phyloP scores from a whole-genome alignment of 2,888 invertebrate species.

The Phlogophora meticulosa region DNA sequence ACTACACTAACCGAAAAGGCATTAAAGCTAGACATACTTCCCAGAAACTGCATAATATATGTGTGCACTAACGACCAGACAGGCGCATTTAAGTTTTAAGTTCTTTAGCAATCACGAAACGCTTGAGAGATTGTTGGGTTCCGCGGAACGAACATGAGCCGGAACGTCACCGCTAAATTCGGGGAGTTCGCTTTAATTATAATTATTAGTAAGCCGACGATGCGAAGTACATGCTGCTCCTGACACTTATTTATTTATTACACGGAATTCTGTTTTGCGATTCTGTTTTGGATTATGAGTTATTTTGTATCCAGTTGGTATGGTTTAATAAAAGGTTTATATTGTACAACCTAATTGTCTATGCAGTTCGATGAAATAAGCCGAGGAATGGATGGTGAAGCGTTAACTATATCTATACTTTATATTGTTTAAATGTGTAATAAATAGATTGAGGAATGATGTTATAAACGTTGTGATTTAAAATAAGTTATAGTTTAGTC shows the following conservation, averaged over 20 bases:
- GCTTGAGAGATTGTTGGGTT: slow-evolving; percentile 65
- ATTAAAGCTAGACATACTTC: slow-evolving; percentile 47
- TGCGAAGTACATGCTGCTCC: slow-evolving; percentile 29
- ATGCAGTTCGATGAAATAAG: no score
- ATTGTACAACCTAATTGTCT: no score
- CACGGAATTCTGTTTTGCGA: slow-evolving; percentile 7
- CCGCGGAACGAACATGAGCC: slow-evolving; percentile 55
- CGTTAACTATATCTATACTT: no score
- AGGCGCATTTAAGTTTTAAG: slow-evolving; percentile 73
- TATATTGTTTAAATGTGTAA: no score
- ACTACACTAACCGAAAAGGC: slow-evolving; percentile 40
- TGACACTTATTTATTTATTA: slow-evolving; percentile 48
- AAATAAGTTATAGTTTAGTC: no score
- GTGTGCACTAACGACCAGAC: slow-evolving; percentile 57
- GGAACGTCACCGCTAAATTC: slow-evolving; percentile 47
- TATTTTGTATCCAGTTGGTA: not conserved
- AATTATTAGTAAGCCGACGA: slow-evolving; percentile 43
- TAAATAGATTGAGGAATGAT: no score
- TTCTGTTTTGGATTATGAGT: slow-evolving; percentile 7
- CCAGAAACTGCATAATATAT: slow-evolving; percentile 64
- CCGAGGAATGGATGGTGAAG: no score
- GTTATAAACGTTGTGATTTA: no score
- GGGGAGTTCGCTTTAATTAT: slow-evolving; percentile 48
- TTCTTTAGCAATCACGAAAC: slow-evolving; percentile 71
- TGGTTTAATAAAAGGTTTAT: not conserved